Evolutionary conservation across 2,888 invertebrate genomes (phyloP).

Genomic region (Ephialtes manifestator): DNA sequence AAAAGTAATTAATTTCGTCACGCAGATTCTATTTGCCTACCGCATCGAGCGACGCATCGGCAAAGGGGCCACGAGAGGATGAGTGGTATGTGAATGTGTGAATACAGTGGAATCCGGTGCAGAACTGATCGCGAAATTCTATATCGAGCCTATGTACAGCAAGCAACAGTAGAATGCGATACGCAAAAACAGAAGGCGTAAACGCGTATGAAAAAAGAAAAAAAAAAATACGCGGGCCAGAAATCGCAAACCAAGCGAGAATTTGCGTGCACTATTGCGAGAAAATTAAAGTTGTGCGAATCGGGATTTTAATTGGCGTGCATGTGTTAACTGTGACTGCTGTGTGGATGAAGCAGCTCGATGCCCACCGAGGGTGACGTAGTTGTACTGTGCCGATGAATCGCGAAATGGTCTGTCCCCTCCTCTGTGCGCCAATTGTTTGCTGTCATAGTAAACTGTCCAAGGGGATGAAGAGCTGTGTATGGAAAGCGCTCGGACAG

Average conservation of each 20-base stretch:
- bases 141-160: background rate
- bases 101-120: slow-evolving; percentile 4
- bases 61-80: slow-evolving; percentile 1
- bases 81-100: background rate
- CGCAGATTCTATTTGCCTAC: slow-evolving; percentile 75
- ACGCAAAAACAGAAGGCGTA: background rate
- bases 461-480: slow-evolving; percentile 35
- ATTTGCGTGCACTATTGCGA: slow-evolving; percentile 17
- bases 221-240: background rate
- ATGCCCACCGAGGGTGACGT: background rate
- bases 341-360: slow-evolving; percentile 24
- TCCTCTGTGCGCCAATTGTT: slow-evolving; percentile 50
- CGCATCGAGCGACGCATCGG: slow-evolving; percentile 40
- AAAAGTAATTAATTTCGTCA: slow-evolving; percentile 79
- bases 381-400: slow-evolving; percentile 51
- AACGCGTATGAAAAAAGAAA: background rate
- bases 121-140: slow-evolving; percentile 25
- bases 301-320: slow-evolving; percentile 55
- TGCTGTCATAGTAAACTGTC: slow-evolving; percentile 53
- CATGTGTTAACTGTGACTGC: slow-evolving; percentile 30
- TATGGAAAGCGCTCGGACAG: slow-evolving; percentile 21
- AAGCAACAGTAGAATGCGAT: background rate
- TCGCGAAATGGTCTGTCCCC: slow-evolving; percentile 44
- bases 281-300: slow-evolving; percentile 57
- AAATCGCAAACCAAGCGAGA: slow-evolving; percentile 30